Percentiles rank a stretch among this genome's conserved stretches.
Evolutionary conservation across 2,797 vertebrate genomes (phyloP).

Genomic region (Falco biarmicus): DNA sequence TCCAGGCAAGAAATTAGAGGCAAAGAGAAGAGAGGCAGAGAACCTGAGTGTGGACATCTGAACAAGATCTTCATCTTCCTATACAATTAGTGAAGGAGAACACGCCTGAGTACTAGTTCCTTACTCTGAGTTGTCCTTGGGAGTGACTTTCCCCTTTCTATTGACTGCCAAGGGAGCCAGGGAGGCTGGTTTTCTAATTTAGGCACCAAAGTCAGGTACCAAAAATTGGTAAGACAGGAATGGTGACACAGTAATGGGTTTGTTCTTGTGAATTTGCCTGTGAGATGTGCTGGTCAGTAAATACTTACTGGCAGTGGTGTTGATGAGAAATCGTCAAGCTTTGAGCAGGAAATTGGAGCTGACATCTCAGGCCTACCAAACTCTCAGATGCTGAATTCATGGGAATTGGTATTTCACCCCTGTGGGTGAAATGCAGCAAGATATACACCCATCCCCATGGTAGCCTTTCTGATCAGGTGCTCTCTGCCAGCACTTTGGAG

Average conservation of each 20-base stretch:
- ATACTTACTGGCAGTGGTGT: neutral
- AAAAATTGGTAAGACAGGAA: neutral
- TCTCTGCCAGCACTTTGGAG: neutral
- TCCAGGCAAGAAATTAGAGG: neutral
- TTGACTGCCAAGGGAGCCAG: neutral
- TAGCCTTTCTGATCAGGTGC: neutral
- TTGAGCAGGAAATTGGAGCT: neutral
- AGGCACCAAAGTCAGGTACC: neutral
- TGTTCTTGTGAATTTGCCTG: neutral
- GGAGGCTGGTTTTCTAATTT: neutral
- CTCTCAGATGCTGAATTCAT: neutral
- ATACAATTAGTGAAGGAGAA: neutral
- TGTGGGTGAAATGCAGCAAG: neutral
- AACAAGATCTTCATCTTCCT: neutral
- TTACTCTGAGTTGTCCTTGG: neutral
- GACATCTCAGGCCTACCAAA: neutral
- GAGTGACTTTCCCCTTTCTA: neutral
- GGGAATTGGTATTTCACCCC: neutral
- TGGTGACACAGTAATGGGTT: neutral
- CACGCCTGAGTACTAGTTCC: rapidly evolving
- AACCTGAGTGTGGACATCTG: neutral
- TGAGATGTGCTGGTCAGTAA: neutral
- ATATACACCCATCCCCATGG: neutral
- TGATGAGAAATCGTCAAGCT: neutral
- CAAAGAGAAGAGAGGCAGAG: neutral